A percentile compares a stretch with the other conserved stretches of the same genome.
Conservation (phyloP, 1,140 invertebrate genomes). For the Drosophila takahashii region DNA sequence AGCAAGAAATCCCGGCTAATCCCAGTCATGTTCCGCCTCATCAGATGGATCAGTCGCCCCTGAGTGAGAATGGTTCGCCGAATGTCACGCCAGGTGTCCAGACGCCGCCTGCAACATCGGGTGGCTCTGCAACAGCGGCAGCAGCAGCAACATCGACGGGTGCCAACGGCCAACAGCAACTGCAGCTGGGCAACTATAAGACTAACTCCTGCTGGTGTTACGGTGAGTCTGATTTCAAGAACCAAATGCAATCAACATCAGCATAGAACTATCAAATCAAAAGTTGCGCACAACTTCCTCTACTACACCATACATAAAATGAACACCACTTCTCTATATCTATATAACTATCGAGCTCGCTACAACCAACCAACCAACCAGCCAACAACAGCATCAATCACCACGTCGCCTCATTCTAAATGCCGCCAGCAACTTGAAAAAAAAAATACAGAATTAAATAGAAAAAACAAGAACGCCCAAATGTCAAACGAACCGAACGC, state of each 20-base stretch:
- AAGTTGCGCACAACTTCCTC: slow-evolving; percentile 77
- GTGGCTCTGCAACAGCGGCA: slow-evolving; percentile 25
- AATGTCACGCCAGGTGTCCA: slow-evolving; percentile 41
- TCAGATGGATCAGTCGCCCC: slow-evolving; percentile 65
- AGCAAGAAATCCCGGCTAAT: slow-evolving; percentile 62
- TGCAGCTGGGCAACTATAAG: slow-evolving; percentile 58
- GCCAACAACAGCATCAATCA: slow-evolving; percentile 71
- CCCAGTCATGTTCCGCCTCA: slow-evolving; percentile 60
- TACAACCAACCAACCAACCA: slow-evolving; percentile 69
- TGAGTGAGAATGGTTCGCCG: slow-evolving; percentile 64
- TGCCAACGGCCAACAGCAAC: slow-evolving; percentile 21
- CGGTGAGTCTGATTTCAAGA: slow-evolving; percentile 79
- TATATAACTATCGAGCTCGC: slow-evolving; percentile 67
- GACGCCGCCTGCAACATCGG: slow-evolving; percentile 48
- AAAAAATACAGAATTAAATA: slow-evolving; percentile 7
- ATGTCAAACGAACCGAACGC: slow-evolving; percentile 40
- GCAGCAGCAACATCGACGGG: slow-evolving; percentile 16
- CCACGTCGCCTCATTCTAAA: slow-evolving; percentile 66
- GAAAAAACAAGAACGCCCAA: slow-evolving; percentile 8
- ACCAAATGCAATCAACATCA: slow-evolving; percentile 73
- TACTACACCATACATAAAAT: slow-evolving; percentile 57
- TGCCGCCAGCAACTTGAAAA: slow-evolving; percentile 39
- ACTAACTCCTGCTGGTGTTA: slow-evolving; percentile 84
- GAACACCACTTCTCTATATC: slow-evolving; percentile 54
- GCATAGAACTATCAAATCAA: slow-evolving; percentile 50